phyloP scores from a whole-genome alignment of 2,888 invertebrate species.

The Autographa pulchrina region DNA sequence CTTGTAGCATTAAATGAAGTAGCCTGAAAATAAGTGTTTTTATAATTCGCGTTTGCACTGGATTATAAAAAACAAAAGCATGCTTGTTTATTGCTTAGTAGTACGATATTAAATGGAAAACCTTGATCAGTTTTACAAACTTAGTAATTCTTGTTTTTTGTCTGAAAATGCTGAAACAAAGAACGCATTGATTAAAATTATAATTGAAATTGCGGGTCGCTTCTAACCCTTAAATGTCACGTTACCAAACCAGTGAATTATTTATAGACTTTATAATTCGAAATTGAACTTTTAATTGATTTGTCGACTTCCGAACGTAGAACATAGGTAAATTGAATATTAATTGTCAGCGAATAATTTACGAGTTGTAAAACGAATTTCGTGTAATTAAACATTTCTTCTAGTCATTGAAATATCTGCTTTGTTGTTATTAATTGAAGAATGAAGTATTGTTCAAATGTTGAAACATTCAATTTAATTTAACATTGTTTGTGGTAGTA shows the following conservation, averaged over 20 bases:
- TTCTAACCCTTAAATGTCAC: not conserved
- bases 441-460: not conserved
- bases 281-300: conserved; percentile 64
- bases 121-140: too few species aligned
- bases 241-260: conserved; percentile 33
- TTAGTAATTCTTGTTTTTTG: too few species aligned
- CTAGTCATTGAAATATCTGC: conserved; percentile 19
- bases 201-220: conserved; percentile 2
- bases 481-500: not conserved
- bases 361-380: conserved; percentile 42
- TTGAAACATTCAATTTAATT: not conserved
- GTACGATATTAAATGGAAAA: too few species aligned
- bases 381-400: conserved; percentile 40
- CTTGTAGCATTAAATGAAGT: too few species aligned
- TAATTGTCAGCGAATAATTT: conserved; percentile 59
- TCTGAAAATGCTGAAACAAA: not conserved
- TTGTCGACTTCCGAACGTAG: conserved; percentile 47
- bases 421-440: conserved; percentile 17
- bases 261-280: conserved; percentile 48
- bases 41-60: too few species aligned
- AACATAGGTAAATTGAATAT: conserved; percentile 57
- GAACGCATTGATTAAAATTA: not conserved
- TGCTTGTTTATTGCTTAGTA: too few species aligned
- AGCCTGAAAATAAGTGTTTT: too few species aligned
- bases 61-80: too few species aligned